These are phyloP conservation scores for Arenicola marina DNA, from an alignment of 2,888 invertebrate genomes.

Conservation along the genomic window DNA sequence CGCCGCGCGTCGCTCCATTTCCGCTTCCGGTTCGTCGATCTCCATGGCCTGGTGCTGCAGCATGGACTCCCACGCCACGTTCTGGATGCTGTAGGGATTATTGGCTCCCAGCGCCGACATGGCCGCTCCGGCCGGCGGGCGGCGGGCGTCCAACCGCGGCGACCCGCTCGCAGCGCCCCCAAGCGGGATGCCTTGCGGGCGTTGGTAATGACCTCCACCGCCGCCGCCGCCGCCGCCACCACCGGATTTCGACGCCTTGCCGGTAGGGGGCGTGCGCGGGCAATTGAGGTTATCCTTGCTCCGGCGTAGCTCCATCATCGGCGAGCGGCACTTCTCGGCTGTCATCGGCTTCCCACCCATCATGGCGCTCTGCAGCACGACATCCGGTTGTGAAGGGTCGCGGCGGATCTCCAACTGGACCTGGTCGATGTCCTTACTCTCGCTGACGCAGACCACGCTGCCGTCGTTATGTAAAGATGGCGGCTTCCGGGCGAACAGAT, in stretches of 20 bases:
- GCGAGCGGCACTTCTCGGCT: not conserved
- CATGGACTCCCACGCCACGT: conserved; percentile 26
- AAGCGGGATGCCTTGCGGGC: not conserved
- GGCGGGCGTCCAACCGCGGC: not conserved
- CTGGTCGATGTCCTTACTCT: conserved; percentile 8
- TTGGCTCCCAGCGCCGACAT: no score
- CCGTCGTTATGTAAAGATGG: no score
- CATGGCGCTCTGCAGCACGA: not conserved
- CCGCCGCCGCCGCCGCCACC: no score
- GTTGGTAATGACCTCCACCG: no score
- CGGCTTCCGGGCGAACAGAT: not conserved
- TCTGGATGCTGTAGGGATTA: conserved; percentile 19
- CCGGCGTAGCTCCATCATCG: no score
- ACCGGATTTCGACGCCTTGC: no score
- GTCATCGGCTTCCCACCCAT: not conserved
- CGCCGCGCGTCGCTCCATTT: not conserved
- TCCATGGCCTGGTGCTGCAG: conserved; percentile 10
- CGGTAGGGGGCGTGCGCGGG: no score
- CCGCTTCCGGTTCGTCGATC: not conserved
- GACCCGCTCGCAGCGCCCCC: not conserved
- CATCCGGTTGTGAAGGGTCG: conserved; percentile 18
- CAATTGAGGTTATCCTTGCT: no score
- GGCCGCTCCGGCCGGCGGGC: not conserved
- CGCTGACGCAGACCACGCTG: conserved; percentile 2
- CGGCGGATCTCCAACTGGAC: conserved; percentile 20